phyloP scores from a whole-genome alignment of 92 coral and sea anemone species.

The Isaurus tuberculatus region DNA sequence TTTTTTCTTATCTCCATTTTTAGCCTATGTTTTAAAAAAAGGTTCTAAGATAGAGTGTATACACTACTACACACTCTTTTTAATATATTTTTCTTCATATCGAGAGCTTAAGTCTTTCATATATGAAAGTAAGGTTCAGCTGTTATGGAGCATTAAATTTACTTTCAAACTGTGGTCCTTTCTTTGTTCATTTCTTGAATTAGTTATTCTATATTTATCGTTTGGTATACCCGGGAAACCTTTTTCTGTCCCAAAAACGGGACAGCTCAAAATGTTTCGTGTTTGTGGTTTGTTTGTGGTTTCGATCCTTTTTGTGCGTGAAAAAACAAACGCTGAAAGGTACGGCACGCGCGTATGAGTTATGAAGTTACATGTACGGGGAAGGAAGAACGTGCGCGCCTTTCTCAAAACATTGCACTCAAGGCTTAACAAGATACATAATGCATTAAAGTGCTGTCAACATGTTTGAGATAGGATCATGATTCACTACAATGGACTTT shows the following conservation, averaged over 20 bases:
- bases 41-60: too few species aligned
- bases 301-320: not conserved
- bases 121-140: too few species aligned
- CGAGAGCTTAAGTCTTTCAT: too few species aligned
- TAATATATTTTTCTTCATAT: too few species aligned
- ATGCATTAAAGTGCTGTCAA: not conserved
- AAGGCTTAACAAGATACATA: slow-evolving; percentile 9
- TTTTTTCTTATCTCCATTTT: too few species aligned
- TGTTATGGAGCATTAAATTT: too few species aligned
- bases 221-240: not conserved
- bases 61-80: too few species aligned
- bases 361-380: not conserved
- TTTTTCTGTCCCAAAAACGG: not conserved
- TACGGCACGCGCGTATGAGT: slow-evolving; percentile 24
- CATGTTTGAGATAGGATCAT: not conserved
- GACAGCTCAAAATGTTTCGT: too few species aligned
- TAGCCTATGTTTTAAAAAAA: too few species aligned
- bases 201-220: too few species aligned
- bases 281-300: slow-evolving; percentile 11
- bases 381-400: not conserved
- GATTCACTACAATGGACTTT: not conserved
- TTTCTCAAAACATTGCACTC: slow-evolving; percentile 5
- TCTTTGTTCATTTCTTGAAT: too few species aligned
- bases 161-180: too few species aligned
- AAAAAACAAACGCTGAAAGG: not conserved